phyloP scores from a whole-genome alignment of 2,888 invertebrate species.

The Caenorhabditis drosophilae region DNA sequence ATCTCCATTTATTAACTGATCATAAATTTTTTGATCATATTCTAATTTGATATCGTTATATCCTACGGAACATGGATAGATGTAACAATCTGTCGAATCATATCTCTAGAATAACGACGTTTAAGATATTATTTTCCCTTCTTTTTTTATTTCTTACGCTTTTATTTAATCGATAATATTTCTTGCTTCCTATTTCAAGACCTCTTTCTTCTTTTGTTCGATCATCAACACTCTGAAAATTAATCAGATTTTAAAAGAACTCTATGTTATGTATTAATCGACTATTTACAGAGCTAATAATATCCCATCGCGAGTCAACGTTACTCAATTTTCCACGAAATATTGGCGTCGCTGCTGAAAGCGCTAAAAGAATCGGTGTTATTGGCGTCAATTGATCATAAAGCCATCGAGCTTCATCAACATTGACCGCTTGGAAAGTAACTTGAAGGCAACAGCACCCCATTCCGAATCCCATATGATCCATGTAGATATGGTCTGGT shows the following conservation, averaged over 20 bases:
- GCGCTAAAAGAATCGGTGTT: conserved; percentile 95
- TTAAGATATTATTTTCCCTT: neutral
- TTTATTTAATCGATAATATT: too few relatives aligned
- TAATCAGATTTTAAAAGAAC: neutral
- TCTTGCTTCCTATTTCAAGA: too few relatives aligned
- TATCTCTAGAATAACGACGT: conserved; percentile 77
- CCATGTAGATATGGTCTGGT: conserved; percentile 93
- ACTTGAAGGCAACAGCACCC: conserved; percentile 77
- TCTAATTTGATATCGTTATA: conserved; percentile 90
- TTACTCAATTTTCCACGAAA: conserved; percentile 86
- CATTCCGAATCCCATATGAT: conserved; percentile 99
- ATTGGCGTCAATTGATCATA: conserved; percentile 96
- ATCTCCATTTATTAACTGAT: conserved; percentile 82
- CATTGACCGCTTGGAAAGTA: conserved; percentile 86
- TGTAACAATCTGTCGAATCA: conserved; percentile 95
- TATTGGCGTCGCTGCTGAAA: conserved; percentile 94
- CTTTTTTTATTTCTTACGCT: conserved; percentile 73
- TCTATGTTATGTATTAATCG: too few relatives aligned
- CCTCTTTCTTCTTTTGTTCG: conserved; percentile 90
- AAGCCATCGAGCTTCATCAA: conserved; percentile 89
- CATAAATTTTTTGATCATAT: conserved; percentile 70
- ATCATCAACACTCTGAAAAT: conserved; percentile 83
- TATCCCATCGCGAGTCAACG: conserved; percentile 96
- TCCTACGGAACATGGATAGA: conserved; percentile 81
- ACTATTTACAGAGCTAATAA: conserved; percentile 79